Evolutionary conservation across 2,888 invertebrate species (phyloP).

Genomic region (Athripsodes cinereus): DNA sequence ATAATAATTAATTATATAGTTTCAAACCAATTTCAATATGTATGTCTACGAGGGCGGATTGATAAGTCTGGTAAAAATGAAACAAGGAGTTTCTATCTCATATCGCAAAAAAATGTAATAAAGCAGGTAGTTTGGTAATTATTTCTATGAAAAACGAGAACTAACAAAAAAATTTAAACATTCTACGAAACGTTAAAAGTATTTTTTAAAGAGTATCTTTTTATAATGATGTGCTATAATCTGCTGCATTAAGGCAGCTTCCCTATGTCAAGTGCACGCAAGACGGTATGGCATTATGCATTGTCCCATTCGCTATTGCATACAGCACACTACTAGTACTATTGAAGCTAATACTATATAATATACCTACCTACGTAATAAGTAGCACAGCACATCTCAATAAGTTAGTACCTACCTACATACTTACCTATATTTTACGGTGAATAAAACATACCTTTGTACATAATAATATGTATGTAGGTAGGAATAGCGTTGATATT

Average conservation of each 20-base stretch:
- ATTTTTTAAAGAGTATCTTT: neutral
- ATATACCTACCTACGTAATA: neutral
- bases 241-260: constrained; percentile 3
- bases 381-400: neutral
- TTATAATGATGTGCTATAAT: neutral
- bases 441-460: too few species aligned
- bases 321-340: constrained; percentile 1
- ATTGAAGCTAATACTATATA: too few species aligned
- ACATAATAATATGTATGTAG: too few species aligned
- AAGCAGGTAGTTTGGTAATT: too few species aligned
- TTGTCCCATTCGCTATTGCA: constrained; percentile 7
- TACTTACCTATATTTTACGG: neutral
- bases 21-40: too few species aligned
- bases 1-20: too few species aligned
- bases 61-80: too few species aligned
- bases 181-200: neutral
- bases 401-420: neutral
- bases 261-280: constrained; percentile 18
- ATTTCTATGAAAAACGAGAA: too few species aligned
- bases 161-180: neutral
- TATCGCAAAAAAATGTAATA: too few species aligned
- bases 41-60: too few species aligned
- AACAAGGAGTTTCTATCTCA: too few species aligned
- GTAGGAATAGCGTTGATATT: too few species aligned
- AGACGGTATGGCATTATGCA: constrained; percentile 20